phyloP scores from a whole-genome alignment of 2,797 vertebrate species.

The Vireo griseus region DNA sequence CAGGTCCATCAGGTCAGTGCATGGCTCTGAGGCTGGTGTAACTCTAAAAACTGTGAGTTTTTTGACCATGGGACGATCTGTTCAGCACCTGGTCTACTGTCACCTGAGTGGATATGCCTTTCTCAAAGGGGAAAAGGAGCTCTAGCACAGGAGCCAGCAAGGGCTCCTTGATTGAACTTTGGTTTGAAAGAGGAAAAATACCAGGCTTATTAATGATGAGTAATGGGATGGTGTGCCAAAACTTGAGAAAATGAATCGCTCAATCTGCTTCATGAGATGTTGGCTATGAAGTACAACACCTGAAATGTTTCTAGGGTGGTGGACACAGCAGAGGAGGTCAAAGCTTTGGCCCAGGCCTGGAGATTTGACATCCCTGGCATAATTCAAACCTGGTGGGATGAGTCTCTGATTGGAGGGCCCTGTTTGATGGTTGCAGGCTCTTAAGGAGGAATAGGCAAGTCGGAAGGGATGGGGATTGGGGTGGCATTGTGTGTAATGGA shows the following conservation, averaged over 20 bases:
- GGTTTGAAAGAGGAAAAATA: not conserved
- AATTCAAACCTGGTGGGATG: not conserved
- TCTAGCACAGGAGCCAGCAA: not conserved
- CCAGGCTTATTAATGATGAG: not conserved
- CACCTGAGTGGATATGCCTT: not conserved
- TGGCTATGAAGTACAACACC: not conserved
- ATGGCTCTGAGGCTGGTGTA: not conserved
- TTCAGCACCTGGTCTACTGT: not conserved
- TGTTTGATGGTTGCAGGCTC: not conserved
- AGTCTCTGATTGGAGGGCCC: not conserved
- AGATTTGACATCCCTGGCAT: not conserved
- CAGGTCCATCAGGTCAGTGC: not conserved
- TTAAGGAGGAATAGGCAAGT: not conserved
- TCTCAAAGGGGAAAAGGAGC: not conserved
- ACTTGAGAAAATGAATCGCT: not conserved
- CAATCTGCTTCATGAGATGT: not conserved
- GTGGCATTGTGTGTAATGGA: not conserved
- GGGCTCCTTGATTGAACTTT: not conserved
- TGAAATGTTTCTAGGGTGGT: not conserved
- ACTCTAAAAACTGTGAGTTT: not conserved
- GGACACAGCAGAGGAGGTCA: fast-evolving
- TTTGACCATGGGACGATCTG: not conserved
- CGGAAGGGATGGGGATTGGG: not conserved
- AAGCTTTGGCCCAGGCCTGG: not conserved
- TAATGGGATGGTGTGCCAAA: not conserved